These are phyloP conservation scores for Lepidothrix coronata DNA, from an alignment of 2,113 vertebrate species.

Conservation along the genomic window DNA sequence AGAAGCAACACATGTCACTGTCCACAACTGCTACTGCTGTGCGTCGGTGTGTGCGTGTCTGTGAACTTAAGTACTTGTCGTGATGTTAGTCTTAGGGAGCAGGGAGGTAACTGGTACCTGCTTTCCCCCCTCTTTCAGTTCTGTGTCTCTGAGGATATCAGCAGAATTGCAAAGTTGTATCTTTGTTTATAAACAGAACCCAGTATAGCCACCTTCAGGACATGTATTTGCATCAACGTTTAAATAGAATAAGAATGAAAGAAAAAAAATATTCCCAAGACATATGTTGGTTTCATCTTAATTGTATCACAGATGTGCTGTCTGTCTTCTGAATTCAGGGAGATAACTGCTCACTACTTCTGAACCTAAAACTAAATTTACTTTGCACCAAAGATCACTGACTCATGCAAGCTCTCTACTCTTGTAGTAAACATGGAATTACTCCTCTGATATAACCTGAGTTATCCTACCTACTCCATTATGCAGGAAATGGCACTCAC, in stretches of 20 bases:
- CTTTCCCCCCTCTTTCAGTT: not conserved
- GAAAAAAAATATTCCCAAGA: too few species aligned
- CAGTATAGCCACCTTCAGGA: too few species aligned
- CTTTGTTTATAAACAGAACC: not conserved
- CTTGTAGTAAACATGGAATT: not conserved
- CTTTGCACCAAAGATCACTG: not conserved
- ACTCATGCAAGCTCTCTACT: not conserved
- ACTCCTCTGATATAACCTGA: not conserved
- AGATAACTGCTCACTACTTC: not conserved
- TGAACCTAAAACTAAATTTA: not conserved
- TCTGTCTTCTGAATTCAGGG: not conserved
- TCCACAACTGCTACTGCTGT: fast-evolving
- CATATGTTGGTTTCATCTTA: not conserved
- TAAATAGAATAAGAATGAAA: not conserved
- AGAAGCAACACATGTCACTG: fast-evolving
- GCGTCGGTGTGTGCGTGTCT: too few species aligned
- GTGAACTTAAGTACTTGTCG: too few species aligned
- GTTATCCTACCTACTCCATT: not conserved
- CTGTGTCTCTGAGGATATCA: not conserved
- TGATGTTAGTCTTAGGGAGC: too few species aligned
- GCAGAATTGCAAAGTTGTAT: not conserved
- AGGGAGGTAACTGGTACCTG: not conserved
- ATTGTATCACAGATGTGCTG: not conserved
- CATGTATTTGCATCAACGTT: not conserved
- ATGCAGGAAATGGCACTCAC: not conserved